Base-by-base conservation (phyloP, 2,888 invertebrate species). In the Melanotus villosus region DNA sequence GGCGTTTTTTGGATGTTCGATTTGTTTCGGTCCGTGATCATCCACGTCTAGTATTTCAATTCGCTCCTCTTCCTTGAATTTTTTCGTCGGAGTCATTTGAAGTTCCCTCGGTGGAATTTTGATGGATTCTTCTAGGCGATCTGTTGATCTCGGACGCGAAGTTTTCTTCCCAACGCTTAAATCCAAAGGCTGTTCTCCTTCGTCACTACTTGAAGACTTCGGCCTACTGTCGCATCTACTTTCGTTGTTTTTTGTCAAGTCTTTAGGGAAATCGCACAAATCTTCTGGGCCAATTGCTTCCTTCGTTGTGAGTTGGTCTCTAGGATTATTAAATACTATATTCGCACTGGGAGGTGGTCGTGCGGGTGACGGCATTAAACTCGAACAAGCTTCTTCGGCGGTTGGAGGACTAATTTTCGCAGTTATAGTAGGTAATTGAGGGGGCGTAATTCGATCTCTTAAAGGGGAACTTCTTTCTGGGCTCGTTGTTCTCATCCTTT, bases 121-220 rank as follows among this genome's bases (percentile, higher is more conserved):
- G 6, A 32, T 6, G 0, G 50, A 41, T 41, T 64, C 45, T 50
- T 67, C 59, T 9, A 43, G 2, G 4, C 23, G 54, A 16, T 64
- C 56, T 1, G 21, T 60, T 1, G 45, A 21, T 4, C 32, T 16
- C 0, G 38, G 18, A 3, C 36, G 47, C 2, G 60, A 41, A 5
- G 26, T 14, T 65, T 82, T 82, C 78, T 81, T 82, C 84, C 89
- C 85, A 18, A 92, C 86, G 56, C 93, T 91, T 72, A 95, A 85
- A 83, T 95, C 95, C 45, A 95, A 84, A 0, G 95, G 94, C 80
- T 92, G 90, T 68, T 92, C 92, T 65, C 85, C 85, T 67, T 88
- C 87, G 77, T 86, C 74, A 26, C 75, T 78, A 68, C 77, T 79
- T 30, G 76, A 78, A 10, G 80, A 78, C 63, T 84, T 84, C 1